Percentiles rank a stretch among this genome's conserved stretches.
phyloP scores from a whole-genome alignment of 2,888 invertebrate species.

The Erpobdella octoculata region DNA sequence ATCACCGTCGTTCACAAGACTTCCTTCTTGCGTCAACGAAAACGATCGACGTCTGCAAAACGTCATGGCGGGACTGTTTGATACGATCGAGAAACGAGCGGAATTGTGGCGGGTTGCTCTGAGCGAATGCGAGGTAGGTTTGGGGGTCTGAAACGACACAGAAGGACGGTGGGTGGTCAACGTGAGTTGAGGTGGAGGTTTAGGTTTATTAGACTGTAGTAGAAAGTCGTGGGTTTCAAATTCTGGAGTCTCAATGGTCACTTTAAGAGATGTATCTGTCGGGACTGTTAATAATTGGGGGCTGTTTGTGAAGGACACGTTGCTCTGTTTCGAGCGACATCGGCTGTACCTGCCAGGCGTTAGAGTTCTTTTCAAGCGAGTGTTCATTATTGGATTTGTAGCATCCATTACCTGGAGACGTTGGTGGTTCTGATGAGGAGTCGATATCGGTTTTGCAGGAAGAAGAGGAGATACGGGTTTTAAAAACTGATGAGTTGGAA shows the following conservation, averaged over 20 bases:
- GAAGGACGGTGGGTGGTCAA: not conserved
- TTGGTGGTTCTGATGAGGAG: not conserved
- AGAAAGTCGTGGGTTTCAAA: conserved; percentile 7
- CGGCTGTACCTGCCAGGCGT: conserved; percentile 19
- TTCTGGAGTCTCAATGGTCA: conserved; percentile 3
- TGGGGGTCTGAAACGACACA: conserved; percentile 12
- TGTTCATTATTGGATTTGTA: not conserved
- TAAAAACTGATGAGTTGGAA: conserved; percentile 9
- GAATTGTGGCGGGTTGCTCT: not conserved
- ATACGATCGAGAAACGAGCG: conserved; percentile 9
- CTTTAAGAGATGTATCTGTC: not conserved
- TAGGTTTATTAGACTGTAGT: not conserved
- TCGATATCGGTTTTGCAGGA: not conserved
- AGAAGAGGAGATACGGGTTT: not conserved
- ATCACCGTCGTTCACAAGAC: conserved; percentile 35
- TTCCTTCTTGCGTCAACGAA: conserved; percentile 32
- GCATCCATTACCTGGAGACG: not conserved
- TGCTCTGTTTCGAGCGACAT: not conserved
- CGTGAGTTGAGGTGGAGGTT: not conserved
- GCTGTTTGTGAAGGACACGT: not conserved
- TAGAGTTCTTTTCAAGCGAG: conserved; percentile 4
- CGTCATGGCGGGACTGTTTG: conserved; percentile 11
- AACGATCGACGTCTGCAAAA: conserved; percentile 34
- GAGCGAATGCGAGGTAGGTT: not conserved
- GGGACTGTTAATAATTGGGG: not conserved